Evolutionary conservation across 2,113 vertebrate genomes (phyloP).

Genomic region (Oenanthe oenanthe): DNA sequence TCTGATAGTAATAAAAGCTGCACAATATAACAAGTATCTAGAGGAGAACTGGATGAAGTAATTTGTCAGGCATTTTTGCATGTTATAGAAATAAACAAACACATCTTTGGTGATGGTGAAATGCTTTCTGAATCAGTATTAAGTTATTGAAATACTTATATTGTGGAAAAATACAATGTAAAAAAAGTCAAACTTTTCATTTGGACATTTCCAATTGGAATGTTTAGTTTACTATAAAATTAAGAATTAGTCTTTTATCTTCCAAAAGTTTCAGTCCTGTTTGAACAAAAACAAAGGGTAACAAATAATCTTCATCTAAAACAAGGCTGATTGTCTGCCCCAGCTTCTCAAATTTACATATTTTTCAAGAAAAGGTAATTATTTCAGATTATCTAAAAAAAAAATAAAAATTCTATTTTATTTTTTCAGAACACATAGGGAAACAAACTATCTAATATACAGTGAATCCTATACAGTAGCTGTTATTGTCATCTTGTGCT

Average conservation of each 20-base stretch:
- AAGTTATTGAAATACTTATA: background rate
- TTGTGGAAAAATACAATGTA: background rate
- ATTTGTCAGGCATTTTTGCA: background rate
- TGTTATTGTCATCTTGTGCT: background rate
- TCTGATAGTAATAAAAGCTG: background rate
- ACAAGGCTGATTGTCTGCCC: background rate
- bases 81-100: background rate
- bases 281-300: background rate
- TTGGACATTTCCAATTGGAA: background rate
- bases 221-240: background rate
- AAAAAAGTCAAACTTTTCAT: background rate
- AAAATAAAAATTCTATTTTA: background rate
- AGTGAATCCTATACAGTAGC: background rate
- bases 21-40: background rate
- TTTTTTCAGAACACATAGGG: background rate
- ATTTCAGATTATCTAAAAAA: background rate
- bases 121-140: background rate
- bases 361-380: background rate
- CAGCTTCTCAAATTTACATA: background rate
- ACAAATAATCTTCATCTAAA: background rate
- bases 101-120: background rate
- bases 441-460: background rate
- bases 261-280: background rate
- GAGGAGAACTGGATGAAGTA: background rate
- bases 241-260: background rate